These are phyloP conservation scores for Rapana venosa DNA, from an alignment of 2,888 invertebrate species.

Conservation along the genomic window DNA sequence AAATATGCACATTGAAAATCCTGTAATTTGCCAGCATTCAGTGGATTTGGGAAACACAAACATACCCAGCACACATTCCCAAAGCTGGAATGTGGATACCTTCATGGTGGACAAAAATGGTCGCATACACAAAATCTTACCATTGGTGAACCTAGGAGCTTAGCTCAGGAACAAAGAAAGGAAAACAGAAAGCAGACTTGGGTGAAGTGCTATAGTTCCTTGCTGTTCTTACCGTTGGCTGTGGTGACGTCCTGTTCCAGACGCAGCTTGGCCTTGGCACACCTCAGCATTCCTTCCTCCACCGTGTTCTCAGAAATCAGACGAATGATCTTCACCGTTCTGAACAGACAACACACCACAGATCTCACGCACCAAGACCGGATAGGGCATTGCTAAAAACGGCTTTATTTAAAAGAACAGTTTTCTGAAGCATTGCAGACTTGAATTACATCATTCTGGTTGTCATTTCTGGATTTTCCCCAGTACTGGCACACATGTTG, in stretches of 20 bases:
- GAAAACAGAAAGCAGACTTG: no score
- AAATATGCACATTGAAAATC: no score
- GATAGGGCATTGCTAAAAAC: no score
- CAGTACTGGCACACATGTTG: no score
- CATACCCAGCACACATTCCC: neutral
- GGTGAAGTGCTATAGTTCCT: no score
- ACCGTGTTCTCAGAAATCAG: conserved; percentile 91
- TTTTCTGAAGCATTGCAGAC: no score
- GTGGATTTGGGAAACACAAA: neutral
- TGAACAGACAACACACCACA: conserved; percentile 71
- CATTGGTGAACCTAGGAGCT: neutral
- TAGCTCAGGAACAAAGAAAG: neutral
- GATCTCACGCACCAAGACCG: no score
- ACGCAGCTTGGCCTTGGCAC: conserved; percentile 93
- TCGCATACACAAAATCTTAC: neutral
- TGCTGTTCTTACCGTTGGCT: conserved; percentile 25
- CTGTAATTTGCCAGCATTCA: no score
- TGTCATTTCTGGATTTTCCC: no score
- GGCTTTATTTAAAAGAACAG: no score
- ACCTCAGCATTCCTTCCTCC: conserved; percentile 93
- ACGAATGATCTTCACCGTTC: conserved; percentile 91
- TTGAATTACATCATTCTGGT: no score
- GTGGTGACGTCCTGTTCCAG: conserved; percentile 90
- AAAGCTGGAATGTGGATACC: neutral
- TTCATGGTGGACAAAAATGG: neutral